phyloP scores from a whole-genome alignment of 2,113 vertebrate species.

The Leucopternis melanops region DNA sequence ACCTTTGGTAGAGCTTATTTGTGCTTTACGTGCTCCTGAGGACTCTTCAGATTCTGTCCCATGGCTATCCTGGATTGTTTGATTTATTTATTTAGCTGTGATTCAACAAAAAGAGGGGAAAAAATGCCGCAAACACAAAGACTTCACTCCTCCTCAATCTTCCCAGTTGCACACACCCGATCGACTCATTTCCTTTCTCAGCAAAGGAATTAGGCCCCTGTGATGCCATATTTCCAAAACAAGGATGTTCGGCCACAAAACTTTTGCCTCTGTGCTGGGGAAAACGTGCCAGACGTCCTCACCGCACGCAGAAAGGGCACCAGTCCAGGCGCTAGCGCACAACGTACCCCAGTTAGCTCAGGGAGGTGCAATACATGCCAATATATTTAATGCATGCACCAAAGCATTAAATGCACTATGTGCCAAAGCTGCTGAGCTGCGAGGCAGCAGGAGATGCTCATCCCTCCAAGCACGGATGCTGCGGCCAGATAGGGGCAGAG shows the following conservation, averaged over 20 bases:
- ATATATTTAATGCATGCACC: not conserved
- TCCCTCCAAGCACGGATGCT: rapidly evolving
- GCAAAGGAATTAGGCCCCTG: not conserved
- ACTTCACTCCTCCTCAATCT: slow-evolving; percentile 14
- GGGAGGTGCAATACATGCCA: not conserved
- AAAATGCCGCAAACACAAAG: not conserved
- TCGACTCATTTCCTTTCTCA: slow-evolving; percentile 49
- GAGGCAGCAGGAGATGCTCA: not conserved
- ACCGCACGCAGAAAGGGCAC: not conserved
- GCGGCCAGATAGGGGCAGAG: not conserved
- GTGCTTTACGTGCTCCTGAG: not conserved
- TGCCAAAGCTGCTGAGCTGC: not conserved
- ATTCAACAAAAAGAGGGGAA: not conserved
- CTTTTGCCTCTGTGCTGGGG: not conserved
- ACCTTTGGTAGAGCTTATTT: slow-evolving; percentile 4
- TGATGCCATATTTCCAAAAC: slow-evolving; percentile 17
- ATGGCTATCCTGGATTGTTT: not conserved
- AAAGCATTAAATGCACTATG: rapidly evolving
- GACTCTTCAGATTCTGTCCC: not conserved
- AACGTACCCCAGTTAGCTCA: rapidly evolving
- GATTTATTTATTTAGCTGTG: not conserved
- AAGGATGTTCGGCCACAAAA: not conserved
- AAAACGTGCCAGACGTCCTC: not conserved
- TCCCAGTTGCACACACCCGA: not conserved
- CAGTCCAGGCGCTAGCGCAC: not conserved